A percentile compares a stretch with the other conserved stretches of the same genome.
phyloP scores from a whole-genome alignment of 2,797 vertebrate species.

The Pogonophryne albipinna region DNA sequence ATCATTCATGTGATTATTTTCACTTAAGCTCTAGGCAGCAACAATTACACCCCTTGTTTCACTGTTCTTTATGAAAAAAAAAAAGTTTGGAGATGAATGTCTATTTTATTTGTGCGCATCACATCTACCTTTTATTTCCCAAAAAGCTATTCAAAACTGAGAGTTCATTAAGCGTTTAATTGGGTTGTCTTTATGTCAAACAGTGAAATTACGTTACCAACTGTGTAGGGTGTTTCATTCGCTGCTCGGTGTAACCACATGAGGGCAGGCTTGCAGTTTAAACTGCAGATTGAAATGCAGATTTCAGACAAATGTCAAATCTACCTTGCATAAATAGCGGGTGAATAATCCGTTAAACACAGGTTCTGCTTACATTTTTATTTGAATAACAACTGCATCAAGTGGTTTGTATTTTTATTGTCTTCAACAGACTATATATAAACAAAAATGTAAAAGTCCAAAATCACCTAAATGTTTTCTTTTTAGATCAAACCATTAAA shows the following conservation, averaged over 20 bases:
- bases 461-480: background rate
- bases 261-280: constrained; percentile 89
- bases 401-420: background rate
- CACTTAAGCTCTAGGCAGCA: background rate
- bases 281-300: constrained; percentile 33
- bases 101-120: constrained; percentile 30
- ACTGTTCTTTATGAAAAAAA: constrained; percentile 2
- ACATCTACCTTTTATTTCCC: constrained; percentile 39
- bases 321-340: constrained; percentile 30
- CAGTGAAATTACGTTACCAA: constrained; percentile 57
- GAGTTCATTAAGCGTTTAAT: constrained; percentile 75
- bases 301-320: constrained; percentile 41
- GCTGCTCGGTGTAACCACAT: constrained; percentile 84
- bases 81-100: background rate
- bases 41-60: constrained; percentile 25
- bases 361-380: constrained; percentile 28
- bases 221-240: constrained; percentile 44
- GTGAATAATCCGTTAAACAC: constrained; percentile 20
- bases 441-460: too few species aligned
- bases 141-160: constrained; percentile 44
- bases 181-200: constrained; percentile 64
- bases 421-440: background rate
- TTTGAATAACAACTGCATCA: constrained; percentile 14
- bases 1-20: constrained; percentile 30
- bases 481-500: background rate